Evolutionary conservation across 2,888 invertebrate genomes (phyloP), one percentile per base, ranked within the genome.

Genomic region (Troides oblongomaculatus): DNA sequence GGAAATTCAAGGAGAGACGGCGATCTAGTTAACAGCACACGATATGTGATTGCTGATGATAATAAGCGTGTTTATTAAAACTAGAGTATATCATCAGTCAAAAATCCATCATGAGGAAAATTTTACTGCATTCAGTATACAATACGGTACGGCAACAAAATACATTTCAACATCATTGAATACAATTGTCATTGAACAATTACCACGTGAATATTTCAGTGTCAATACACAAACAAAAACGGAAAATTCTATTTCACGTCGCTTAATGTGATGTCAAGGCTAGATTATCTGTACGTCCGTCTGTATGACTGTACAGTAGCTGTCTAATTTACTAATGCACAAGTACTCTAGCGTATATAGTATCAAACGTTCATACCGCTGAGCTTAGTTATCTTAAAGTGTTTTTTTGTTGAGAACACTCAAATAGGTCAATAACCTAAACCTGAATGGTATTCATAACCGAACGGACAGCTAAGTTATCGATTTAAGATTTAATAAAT

Each of bases 231-330:
- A 46, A 46, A 46, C 18, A 62, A 50, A 63, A 65, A 36, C 62
- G 66, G 58, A 58, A 62, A 65, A 69, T 18, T 65, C 39, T 65
- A 69, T 69, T 69, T 65, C 46, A 56, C 66, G 43, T 70, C 36
- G 66, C 66, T 58, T 70, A 64, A 70, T 70, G 70, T 63, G 59
- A 66, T 70, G 70, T 70, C 70, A 70, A 70, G 70, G 70, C 30
- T 56, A 60, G 30, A 70, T 70, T 64, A 70, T 66, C 62, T 64
- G 56, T 60, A 59, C 66, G 70, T 66, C 66, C 63, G 66, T 57
- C 36, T 30, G 56, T 57, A 39, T 30, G 30, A 21, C 65, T 63
- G 57, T 58, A 39, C 50, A 36, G 46, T 10, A 14, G 18, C 59
- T 17, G 17, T 39, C 69, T 62, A 66, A 66, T 57, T 66, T 39